These are phyloP conservation scores for Sylvicapra grimmia DNA, from an alignment of 2,113 vertebrate genomes.

Conservation along the genomic window DNA sequence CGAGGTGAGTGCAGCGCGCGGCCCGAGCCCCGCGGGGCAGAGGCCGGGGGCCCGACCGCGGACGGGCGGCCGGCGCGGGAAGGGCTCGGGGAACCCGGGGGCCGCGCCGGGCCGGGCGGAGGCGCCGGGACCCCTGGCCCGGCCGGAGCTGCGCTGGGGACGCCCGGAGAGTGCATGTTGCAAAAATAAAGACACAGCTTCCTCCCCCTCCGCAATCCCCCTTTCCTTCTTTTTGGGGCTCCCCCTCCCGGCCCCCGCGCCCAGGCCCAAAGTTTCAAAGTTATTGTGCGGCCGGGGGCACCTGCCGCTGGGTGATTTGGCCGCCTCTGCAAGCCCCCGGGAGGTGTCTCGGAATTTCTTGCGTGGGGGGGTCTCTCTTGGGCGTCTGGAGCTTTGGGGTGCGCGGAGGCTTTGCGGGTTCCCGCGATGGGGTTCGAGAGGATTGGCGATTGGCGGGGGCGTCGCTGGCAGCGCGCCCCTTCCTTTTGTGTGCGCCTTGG, in stretches of 20 bases:
- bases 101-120: background rate
- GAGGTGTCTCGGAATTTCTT: background rate
- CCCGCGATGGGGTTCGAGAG: background rate
- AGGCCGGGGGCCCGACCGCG: background rate
- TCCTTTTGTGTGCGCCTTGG: background rate
- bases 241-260: background rate
- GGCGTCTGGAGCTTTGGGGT: background rate
- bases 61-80: background rate
- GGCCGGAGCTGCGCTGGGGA: constrained; percentile 8
- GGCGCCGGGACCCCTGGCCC: background rate
- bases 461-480: background rate
- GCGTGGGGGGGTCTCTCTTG: background rate
- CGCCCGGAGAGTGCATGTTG: background rate
- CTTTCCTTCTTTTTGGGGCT: background rate
- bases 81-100: background rate
- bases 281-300: constrained; percentile 42
- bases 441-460: background rate
- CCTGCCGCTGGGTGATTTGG: constrained; percentile 9
- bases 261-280: constrained; percentile 63
- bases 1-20: constrained; percentile 58
- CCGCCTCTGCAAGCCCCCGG: background rate
- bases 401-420: background rate
- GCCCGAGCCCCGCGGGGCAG: background rate
- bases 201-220: background rate
- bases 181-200: background rate